Conservation (phyloP, 2,888 invertebrate genomes). For the Bellardia pandia region DNA sequence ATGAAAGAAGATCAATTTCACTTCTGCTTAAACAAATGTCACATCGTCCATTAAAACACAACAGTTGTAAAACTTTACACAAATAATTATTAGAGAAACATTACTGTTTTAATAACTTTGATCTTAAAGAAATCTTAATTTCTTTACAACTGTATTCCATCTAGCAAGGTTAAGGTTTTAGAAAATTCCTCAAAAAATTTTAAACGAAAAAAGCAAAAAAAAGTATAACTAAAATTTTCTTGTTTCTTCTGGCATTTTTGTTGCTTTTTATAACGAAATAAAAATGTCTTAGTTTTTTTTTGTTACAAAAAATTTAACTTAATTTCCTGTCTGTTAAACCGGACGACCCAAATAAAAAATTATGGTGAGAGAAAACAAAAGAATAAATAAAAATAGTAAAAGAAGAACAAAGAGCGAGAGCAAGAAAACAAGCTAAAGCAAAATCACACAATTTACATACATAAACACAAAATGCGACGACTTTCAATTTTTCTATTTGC, state of each 20-base stretch:
- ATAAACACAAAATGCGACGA: background rate
- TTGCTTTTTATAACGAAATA: slow-evolving; percentile 36
- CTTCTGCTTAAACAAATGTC: too few species aligned
- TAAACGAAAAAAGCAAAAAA: background rate
- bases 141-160: background rate
- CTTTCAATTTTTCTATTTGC: slow-evolving; percentile 1
- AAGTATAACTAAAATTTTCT: background rate
- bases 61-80: too few species aligned
- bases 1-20: too few species aligned
- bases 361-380: slow-evolving; percentile 23
- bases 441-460: background rate
- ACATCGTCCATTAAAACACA: too few species aligned
- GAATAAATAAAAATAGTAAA: background rate
- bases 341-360: slow-evolving; percentile 64
- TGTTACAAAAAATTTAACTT: slow-evolving; percentile 47
- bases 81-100: too few species aligned
- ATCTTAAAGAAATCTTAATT: background rate
- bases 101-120: background rate
- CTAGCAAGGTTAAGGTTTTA: background rate
- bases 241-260: slow-evolving; percentile 14
- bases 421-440: background rate
- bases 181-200: background rate
- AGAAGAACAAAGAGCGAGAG: background rate
- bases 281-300: slow-evolving; percentile 24
- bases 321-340: slow-evolving; percentile 66